A percentile compares a stretch with the other conserved stretches of the same genome.
Evolutionary conservation across 2,888 invertebrate genomes (phyloP).

Genomic region (Argyra leucocephala): DNA sequence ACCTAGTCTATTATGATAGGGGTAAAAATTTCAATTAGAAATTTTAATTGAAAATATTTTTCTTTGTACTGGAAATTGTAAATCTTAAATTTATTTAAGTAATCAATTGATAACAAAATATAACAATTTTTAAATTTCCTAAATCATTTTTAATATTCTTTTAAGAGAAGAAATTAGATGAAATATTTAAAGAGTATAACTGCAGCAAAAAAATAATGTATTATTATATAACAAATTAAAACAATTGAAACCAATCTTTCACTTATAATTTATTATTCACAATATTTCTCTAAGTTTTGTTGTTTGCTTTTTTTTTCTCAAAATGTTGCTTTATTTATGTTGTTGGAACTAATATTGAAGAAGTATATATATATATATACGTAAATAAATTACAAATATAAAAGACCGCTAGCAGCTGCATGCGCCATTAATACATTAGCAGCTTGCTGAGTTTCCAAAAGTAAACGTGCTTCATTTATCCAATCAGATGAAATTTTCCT

Average conservation of each 20-base stretch:
- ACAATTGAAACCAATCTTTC: conserved; percentile 1
- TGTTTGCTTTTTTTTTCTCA: neutral
- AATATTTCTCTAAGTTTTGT: neutral
- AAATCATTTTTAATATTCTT: no score
- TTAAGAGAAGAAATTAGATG: neutral
- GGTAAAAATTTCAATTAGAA: neutral
- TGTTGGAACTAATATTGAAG: neutral
- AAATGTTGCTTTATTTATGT: no score
- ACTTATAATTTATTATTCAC: conserved; percentile 6
- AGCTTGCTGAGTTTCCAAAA: conserved; percentile 83
- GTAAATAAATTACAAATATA: conserved; percentile 38
- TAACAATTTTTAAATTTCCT: neutral
- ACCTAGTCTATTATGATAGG: no score
- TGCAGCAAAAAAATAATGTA: neutral
- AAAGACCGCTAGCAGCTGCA: conserved; percentile 59
- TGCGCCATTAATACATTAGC: conserved; percentile 82
- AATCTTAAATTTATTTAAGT: neutral
- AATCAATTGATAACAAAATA: neutral
- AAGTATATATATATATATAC: neutral
- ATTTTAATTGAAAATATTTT: no score
- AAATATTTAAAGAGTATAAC: neutral
- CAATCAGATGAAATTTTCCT: conserved; percentile 73
- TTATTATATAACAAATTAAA: neutral
- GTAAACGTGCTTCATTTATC: conserved; percentile 71
- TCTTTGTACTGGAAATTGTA: neutral